Evolutionary conservation across 2,797 vertebrate genomes (phyloP), one percentile per base, ranked within the genome.

Genomic region (Arrhamphus sclerolepis): DNA sequence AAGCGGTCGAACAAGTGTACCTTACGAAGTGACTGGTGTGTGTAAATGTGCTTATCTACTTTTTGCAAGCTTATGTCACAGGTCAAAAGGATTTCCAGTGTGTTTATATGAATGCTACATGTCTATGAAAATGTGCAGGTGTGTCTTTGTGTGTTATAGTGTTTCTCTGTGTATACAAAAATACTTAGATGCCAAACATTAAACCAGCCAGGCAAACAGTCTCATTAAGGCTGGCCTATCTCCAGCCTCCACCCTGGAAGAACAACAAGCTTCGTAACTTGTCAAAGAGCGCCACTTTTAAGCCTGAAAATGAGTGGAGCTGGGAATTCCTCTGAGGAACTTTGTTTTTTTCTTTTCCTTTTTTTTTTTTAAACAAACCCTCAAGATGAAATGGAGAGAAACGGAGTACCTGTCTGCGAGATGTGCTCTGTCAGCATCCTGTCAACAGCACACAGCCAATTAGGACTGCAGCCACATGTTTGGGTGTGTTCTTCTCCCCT

Each of bases 391-490:
- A 78, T 51, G 1, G 70, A 70, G 54, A 70, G 62, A 76, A 82
- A 77, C 55, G 39, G 60, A 68, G 63, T 62, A 84, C 81, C 85
- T 85, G 83, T 84, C 82, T 68, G 58, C 52, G 55, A 50, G 58
- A 73, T 69, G 72, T 82, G 88, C 86, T 83, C 80, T 21, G 80
- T 90, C 83, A 89, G 87, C 86, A 81, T 85, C 74, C 75, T 85
- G 88, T 89, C 86, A 84, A 77, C 78, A 70, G 49, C 42, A 21
- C 66, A 22, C 77, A 70, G 83, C 84, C 89, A 90, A 90, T 90
- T 90, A 90, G 86, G 85, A 88, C 77, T 46, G 73, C 65, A 72
- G 81, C 87, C 89, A 82, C 88, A 78, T 62, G 75, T 73, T 78
- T 81, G 72, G 77, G 9, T 70, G 80, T 77, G 73, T 76, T 80